Conservation (phyloP, 1,140 invertebrate species). For the Dendroctonus ponderosae region DNA sequence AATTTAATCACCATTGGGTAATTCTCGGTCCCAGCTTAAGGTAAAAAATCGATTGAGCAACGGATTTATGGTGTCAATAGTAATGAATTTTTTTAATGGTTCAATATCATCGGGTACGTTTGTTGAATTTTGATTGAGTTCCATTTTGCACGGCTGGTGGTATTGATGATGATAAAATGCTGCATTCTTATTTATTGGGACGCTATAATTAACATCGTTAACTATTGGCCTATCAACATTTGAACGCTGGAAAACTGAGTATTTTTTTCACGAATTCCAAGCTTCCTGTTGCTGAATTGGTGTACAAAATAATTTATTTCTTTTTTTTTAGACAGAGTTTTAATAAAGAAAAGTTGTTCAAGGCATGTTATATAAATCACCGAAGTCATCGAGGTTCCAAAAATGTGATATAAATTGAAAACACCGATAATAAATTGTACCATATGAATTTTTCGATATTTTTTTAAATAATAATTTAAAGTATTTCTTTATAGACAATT, state of each 20-base stretch:
- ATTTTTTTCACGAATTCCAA: too few species aligned
- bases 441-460: background rate
- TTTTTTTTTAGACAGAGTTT: background rate
- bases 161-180: too few species aligned
- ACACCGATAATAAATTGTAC: too few species aligned
- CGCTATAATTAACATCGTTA: too few species aligned
- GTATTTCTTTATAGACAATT: background rate
- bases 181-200: too few species aligned
- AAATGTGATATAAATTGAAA: background rate
- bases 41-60: constrained; percentile 21
- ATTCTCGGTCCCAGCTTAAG: constrained; percentile 1
- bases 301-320: background rate
- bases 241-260: too few species aligned
- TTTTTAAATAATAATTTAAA: background rate
- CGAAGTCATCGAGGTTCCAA: background rate
- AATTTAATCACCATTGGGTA: constrained; percentile 1
- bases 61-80: constrained; percentile 26
- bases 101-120: constrained; percentile 12
- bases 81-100: constrained; percentile 28
- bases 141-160: too few species aligned
- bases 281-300: background rate
- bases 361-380: background rate
- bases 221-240: too few species aligned
- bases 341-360: background rate
- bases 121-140: constrained; percentile 14